Conservation (phyloP, 2,797 vertebrate genomes). For the Galaxias olidus region DNA sequence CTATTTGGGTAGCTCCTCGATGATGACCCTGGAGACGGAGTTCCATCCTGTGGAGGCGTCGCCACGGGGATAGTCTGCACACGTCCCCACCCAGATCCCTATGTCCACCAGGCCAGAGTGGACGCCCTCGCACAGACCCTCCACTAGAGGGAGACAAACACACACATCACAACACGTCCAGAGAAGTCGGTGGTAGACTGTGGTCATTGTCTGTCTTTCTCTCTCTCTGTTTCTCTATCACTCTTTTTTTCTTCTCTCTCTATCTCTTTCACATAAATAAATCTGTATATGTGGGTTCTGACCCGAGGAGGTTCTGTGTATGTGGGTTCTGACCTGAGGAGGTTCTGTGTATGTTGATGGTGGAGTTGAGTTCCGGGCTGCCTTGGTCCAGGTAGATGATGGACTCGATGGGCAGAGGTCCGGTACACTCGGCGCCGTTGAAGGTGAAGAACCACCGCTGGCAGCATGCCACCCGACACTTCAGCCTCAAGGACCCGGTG, state of each 20-base stretch:
- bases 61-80: constrained; percentile 82
- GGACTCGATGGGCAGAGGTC: constrained; percentile 94
- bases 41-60: constrained; percentile 90
- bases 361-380: constrained; percentile 95
- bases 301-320: constrained; percentile 67
- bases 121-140: constrained; percentile 85
- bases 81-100: constrained; percentile 85
- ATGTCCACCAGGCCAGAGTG: constrained; percentile 81
- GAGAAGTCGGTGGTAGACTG: not conserved
- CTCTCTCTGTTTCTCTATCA: not conserved
- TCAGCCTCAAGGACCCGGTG: constrained; percentile 92
- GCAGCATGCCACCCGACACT: constrained; percentile 92
- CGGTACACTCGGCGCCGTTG: constrained; percentile 93
- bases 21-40: constrained; percentile 86
- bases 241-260: not conserved
- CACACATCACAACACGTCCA: not conserved
- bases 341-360: constrained; percentile 96
- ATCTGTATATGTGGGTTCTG: not conserved
- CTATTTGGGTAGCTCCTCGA: constrained; percentile 84
- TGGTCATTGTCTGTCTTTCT: not conserved
- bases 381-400: constrained; percentile 98
- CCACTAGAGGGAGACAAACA: constrained; percentile 66
- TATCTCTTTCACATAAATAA: not conserved
- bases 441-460: constrained; percentile 99
- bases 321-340: constrained; percentile 74